phyloP scores from a whole-genome alignment of 1,140 invertebrate species.

The Anastrepha ludens region DNA sequence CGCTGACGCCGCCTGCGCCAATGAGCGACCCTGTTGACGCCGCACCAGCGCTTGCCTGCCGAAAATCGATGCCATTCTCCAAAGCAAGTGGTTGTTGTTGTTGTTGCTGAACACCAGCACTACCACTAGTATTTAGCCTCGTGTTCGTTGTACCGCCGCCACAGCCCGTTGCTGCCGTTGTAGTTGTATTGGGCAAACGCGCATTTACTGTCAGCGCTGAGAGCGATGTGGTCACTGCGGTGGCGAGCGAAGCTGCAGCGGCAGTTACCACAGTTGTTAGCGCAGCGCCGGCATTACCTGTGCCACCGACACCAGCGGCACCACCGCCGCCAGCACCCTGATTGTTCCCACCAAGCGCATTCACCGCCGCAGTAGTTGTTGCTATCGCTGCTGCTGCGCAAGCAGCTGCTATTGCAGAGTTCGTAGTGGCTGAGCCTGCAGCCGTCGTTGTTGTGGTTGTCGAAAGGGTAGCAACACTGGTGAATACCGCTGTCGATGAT shows the following conservation, averaged over 20 bases:
- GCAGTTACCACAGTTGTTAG: conserved; percentile 38
- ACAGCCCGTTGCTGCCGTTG: background rate
- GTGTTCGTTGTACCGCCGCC: background rate
- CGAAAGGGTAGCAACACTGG: conserved; percentile 66
- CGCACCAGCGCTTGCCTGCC: conserved; percentile 30
- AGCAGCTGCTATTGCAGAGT: conserved; percentile 65
- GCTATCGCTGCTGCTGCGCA: conserved; percentile 63
- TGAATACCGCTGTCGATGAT: conserved; percentile 62
- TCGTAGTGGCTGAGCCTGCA: conserved; percentile 62
- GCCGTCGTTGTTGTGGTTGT: conserved; percentile 59
- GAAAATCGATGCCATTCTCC: conserved; percentile 60
- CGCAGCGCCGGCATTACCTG: conserved; percentile 56
- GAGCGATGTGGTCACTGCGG: conserved; percentile 31
- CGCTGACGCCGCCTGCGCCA: background rate
- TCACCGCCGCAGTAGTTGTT: conserved; percentile 55
- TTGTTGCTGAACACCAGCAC: background rate
- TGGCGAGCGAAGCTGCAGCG: conserved; percentile 29
- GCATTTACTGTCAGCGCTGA: conserved; percentile 33
- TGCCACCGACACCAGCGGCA: conserved; percentile 55
- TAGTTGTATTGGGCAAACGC: background rate
- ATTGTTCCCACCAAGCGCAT: conserved; percentile 37
- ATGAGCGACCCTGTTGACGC: background rate
- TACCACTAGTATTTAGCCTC: conserved; percentile 2
- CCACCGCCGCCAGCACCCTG: conserved; percentile 45
- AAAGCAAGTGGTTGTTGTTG: conserved; percentile 27